A percentile compares a stretch with the other conserved stretches of the same genome.
Conservation (phyloP, 2,797 vertebrate genomes). For the Onychomys arenicola region DNA sequence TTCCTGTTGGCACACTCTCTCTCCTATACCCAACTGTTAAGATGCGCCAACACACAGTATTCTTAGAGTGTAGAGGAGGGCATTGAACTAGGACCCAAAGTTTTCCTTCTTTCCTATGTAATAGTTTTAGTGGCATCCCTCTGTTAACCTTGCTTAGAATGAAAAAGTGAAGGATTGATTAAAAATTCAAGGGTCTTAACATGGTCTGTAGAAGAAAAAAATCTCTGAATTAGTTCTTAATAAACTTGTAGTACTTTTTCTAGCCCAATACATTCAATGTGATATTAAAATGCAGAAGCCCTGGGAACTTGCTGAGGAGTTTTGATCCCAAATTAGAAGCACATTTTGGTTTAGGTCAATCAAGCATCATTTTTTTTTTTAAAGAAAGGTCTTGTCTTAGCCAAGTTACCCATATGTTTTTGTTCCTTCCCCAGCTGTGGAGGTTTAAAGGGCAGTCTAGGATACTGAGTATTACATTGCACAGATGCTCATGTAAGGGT, state of each 20-base stretch:
- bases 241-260: background rate
- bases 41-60: background rate
- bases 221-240: background rate
- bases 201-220: background rate
- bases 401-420: background rate
- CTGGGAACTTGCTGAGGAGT: background rate
- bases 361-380: background rate
- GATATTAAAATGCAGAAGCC: background rate
- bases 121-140: background rate
- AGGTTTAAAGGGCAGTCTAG: background rate
- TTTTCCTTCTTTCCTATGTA: background rate
- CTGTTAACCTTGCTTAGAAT: background rate
- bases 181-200: background rate
- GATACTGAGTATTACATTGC: background rate
- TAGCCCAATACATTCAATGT: background rate
- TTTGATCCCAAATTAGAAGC: background rate
- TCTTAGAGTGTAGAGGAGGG: background rate
- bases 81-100: background rate
- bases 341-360: slow-evolving; percentile 17
- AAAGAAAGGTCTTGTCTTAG: background rate
- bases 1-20: background rate
- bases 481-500: background rate
- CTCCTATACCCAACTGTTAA: background rate
- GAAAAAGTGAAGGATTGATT: background rate
- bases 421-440: background rate